Base-by-base conservation (phyloP, 2,888 invertebrate genomes). In the Acanthosoma haemorrhoidale region DNA sequence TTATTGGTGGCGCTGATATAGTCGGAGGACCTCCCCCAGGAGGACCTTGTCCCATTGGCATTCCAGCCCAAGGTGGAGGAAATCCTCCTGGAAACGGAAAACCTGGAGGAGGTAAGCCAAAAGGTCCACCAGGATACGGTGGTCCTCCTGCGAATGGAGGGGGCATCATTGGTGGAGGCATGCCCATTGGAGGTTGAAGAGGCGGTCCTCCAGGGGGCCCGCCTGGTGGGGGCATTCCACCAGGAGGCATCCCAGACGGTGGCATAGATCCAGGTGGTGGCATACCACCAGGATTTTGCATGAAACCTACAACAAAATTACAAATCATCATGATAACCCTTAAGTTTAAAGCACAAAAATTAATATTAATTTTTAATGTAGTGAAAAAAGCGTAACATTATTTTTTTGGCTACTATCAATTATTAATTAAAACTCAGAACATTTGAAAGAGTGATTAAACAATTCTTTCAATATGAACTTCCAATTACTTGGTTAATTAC, bases 41-140 rank as follows among this genome's bases (percentile, higher is more conserved):
- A 38, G 80, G 79, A 64, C 78, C 79, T 67, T 78, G 77, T 70
- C 80, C 80, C 58, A 80, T 79, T 57, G 80, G 79, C 36, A 80
- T 71, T 29, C 51, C 43, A 2, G 71, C 69, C 73, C 71, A 71
- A 31, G 73, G 70, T 8, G 77, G 77, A 39, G 77, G 77, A 75
- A 77, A 77, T 61, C 75, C 82, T 72, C 74, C 38, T 61, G 75
- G 69, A 73, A 72, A 69, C 71, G 82, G 83, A 76, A 85, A 83
- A 25, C 87, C 86, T 21, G 88, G 88, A 9, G 90, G 89, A 4
- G 89, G 90, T 84, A 90, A 83, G 39, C 86, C 87, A 76, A 86
- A 87, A 1, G 86, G 87, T 15, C 87, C 84, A 75, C 83, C 82
- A 76, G 76, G 78, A 75, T 78, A 76, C 9, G 78, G 76, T 8